A percentile compares a stretch with the other conserved stretches of the same genome.
These are phyloP conservation scores for Nibea albiflora DNA, from an alignment of 2,113 vertebrate genomes.

Conservation along the genomic window DNA sequence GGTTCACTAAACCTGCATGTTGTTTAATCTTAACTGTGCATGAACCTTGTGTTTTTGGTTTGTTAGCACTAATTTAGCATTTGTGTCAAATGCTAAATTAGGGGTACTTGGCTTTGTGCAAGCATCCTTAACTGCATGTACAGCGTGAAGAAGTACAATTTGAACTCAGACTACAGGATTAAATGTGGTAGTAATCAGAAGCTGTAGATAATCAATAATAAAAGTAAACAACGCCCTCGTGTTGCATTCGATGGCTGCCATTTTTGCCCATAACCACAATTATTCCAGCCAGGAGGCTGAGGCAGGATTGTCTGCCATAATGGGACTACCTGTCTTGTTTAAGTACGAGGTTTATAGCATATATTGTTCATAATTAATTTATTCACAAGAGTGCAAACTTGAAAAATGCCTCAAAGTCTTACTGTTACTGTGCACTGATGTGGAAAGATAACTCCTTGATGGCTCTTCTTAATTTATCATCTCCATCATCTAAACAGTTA, in stretches of 20 bases:
- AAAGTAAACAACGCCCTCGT: background rate
- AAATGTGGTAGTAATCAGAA: background rate
- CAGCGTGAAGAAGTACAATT: background rate
- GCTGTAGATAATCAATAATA: background rate
- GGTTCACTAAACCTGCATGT: background rate
- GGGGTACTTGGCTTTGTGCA: too few species aligned
- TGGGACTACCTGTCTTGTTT: background rate
- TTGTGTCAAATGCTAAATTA: background rate
- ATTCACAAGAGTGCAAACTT: background rate
- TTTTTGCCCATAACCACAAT: constrained; percentile 1
- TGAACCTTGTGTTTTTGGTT: background rate
- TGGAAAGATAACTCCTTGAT: background rate
- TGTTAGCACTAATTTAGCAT: background rate
- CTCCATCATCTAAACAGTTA: background rate
- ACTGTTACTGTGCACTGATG: background rate
- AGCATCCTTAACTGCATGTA: background rate
- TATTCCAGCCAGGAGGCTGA: background rate
- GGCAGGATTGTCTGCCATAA: background rate
- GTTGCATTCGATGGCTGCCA: background rate
- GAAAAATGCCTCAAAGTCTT: background rate
- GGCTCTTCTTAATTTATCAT: background rate
- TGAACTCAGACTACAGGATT: background rate
- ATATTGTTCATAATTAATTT: background rate
- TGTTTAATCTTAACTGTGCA: background rate
- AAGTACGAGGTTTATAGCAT: background rate